phyloP scores from a whole-genome alignment of 2,797 vertebrate species.

The Chiloscyllium punctatum region DNA sequence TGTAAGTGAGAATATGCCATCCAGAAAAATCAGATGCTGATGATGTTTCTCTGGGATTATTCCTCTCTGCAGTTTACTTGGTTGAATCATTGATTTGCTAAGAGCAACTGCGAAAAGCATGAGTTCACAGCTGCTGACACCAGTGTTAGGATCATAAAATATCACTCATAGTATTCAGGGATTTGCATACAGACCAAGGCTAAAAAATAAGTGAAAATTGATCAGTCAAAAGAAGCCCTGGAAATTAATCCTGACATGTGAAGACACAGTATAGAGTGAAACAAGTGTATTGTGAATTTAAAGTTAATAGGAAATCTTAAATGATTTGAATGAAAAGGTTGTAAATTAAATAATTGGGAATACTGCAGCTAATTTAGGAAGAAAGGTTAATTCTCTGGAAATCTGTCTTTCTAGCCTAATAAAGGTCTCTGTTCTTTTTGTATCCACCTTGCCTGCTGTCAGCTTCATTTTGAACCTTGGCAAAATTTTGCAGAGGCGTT shows the following conservation, averaged over 20 bases:
- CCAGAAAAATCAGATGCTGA: neutral
- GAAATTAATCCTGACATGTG: neutral
- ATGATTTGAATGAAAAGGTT: neutral
- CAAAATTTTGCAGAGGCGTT: neutral
- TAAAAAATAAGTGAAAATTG: neutral
- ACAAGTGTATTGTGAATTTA: neutral
- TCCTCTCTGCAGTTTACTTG: constrained; percentile 11
- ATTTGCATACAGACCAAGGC: neutral
- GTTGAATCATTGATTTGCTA: neutral
- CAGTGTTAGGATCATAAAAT: neutral
- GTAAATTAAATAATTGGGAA: neutral
- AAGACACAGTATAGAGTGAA: neutral
- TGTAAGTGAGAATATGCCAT: neutral
- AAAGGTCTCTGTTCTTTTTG: neutral
- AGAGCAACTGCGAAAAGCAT: neutral
- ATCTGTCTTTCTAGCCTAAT: neutral
- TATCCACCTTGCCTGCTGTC: neutral
- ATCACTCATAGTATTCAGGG: neutral
- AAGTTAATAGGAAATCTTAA: neutral
- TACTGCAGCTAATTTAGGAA: neutral
- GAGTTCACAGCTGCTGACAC: neutral
- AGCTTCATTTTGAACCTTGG: neutral
- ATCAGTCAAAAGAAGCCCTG: neutral
- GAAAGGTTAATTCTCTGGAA: neutral
- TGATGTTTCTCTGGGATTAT: neutral